Evolutionary conservation across 2,797 vertebrate genomes (phyloP).

Genomic region (Cyprinella venusta): DNA sequence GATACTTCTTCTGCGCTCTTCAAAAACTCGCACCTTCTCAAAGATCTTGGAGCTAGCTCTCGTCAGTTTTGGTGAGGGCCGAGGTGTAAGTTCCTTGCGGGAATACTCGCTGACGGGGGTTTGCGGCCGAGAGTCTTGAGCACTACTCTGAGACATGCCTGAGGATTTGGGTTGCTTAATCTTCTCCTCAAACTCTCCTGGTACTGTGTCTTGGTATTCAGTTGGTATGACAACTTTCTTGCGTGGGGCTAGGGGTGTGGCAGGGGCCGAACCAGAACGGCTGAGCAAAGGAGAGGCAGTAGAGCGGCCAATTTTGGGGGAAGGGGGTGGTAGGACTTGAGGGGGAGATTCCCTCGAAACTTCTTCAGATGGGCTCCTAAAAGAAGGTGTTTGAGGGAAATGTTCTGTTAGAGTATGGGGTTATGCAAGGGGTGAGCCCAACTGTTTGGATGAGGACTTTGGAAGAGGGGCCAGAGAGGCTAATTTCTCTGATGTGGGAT

Average conservation of each 20-base stretch:
- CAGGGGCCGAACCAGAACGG: slow-evolving; percentile 79
- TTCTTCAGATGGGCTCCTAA: slow-evolving; percentile 76
- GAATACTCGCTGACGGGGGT: slow-evolving; percentile 90
- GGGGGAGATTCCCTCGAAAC: slow-evolving; percentile 77
- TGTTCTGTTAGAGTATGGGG: slow-evolving; percentile 63
- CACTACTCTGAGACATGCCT: slow-evolving; percentile 81
- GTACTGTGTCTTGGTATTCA: slow-evolving; percentile 87
- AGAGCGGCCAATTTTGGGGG: slow-evolving; percentile 82
- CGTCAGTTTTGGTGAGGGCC: slow-evolving; percentile 90
- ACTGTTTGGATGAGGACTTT: slow-evolving; percentile 66
- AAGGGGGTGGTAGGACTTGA: slow-evolving; percentile 84
- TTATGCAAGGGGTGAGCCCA: slow-evolving; percentile 64
- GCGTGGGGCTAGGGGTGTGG: slow-evolving; percentile 84
- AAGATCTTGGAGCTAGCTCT: slow-evolving; percentile 92
- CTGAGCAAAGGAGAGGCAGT: slow-evolving; percentile 78
- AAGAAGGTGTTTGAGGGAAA: slow-evolving; percentile 70
- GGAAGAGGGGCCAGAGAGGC: slow-evolving; percentile 62
- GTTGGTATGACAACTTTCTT: slow-evolving; percentile 82
- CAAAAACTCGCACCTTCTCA: slow-evolving; percentile 90
- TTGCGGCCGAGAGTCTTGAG: slow-evolving; percentile 87
- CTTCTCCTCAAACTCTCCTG: slow-evolving; percentile 92
- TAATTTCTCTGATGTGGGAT: slow-evolving; percentile 53
- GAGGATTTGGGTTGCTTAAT: slow-evolving; percentile 88
- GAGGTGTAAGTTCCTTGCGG: slow-evolving; percentile 82
- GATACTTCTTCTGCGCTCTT: slow-evolving; percentile 89